Conservation (phyloP, 2,797 vertebrate species). For the Sebastes cheni region DNA sequence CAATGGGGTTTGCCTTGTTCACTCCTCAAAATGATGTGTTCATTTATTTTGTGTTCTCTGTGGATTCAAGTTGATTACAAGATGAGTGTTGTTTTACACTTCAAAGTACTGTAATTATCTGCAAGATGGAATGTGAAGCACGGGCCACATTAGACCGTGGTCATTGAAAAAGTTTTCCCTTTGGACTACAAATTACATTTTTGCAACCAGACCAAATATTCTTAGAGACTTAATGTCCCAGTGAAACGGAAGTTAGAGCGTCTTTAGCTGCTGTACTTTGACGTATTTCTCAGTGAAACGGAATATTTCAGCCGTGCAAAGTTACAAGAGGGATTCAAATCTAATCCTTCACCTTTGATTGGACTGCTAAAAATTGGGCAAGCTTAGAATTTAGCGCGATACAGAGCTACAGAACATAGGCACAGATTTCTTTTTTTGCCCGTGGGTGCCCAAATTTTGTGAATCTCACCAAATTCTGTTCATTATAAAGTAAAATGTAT, state of each 20-base stretch:
- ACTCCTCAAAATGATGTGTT: constrained; percentile 36
- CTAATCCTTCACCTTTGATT: not conserved
- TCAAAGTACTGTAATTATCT: constrained; percentile 30
- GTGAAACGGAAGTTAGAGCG: not conserved
- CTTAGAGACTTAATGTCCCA: not conserved
- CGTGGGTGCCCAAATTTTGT: no score
- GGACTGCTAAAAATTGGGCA: fast-evolving
- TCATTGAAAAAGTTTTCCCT: constrained; percentile 26
- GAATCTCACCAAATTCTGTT: no score
- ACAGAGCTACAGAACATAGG: not conserved
- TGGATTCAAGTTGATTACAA: constrained; percentile 48
- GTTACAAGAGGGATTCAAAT: not conserved
- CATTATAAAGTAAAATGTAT: no score
- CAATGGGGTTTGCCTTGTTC: constrained; percentile 34
- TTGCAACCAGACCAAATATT: constrained; percentile 8
- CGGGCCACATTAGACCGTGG: not conserved
- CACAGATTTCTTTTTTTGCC: no score
- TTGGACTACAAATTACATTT: constrained; percentile 27
- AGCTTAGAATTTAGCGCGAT: fast-evolving
- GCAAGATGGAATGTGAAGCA: constrained; percentile 15
- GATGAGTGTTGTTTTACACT: constrained; percentile 38
- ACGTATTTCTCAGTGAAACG: not conserved
- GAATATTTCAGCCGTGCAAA: not conserved
- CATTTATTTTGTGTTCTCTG: constrained; percentile 45
- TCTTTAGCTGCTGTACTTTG: not conserved